These are phyloP conservation scores for Trichopria drosophilae DNA, from an alignment of 2,888 invertebrate species.

Conservation along the genomic window DNA sequence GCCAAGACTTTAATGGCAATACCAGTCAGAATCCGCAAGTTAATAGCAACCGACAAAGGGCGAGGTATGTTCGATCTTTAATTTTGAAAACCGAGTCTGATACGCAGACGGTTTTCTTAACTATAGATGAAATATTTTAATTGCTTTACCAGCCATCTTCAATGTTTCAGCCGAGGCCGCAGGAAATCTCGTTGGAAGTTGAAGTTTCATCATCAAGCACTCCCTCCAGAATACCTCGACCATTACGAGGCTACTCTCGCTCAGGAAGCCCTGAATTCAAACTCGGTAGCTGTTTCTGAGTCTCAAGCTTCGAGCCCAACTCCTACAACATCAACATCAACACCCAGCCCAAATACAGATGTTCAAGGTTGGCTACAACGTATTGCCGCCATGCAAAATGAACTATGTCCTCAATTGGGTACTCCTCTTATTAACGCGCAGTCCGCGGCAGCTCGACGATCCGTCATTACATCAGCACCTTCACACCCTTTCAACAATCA, in stretches of 20 bases:
- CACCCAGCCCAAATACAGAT: constrained; percentile 48
- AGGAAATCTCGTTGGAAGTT: constrained; percentile 73
- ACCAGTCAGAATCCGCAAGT: too few relatives aligned
- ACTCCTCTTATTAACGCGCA: constrained; percentile 18
- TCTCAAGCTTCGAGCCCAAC: constrained; percentile 54
- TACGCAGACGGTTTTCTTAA: too few relatives aligned
- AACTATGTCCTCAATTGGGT: constrained; percentile 48
- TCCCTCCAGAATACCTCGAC: constrained; percentile 77
- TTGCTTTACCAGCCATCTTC: too few relatives aligned
- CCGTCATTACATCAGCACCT: constrained; percentile 53
- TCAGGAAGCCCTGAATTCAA: constrained; percentile 57
- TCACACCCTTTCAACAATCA: constrained; percentile 11
- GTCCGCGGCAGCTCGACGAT: constrained; percentile 38
- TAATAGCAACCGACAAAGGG: too few relatives aligned
- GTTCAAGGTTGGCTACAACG: constrained; percentile 72
- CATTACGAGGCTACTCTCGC: constrained; percentile 76
- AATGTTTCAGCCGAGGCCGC: constrained; percentile 55
- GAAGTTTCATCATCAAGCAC: constrained; percentile 79
- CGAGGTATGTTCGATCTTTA: too few relatives aligned
- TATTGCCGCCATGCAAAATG: constrained; percentile 73
- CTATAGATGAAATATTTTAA: too few relatives aligned
- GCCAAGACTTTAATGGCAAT: too few relatives aligned
- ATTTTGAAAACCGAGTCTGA: too few relatives aligned
- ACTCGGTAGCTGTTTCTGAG: constrained; percentile 43
- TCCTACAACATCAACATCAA: constrained; percentile 42